A percentile compares a stretch with the other conserved stretches of the same genome.
Evolutionary conservation across 2,113 vertebrate genomes (phyloP).

Genomic region (Larimichthys crocea): DNA sequence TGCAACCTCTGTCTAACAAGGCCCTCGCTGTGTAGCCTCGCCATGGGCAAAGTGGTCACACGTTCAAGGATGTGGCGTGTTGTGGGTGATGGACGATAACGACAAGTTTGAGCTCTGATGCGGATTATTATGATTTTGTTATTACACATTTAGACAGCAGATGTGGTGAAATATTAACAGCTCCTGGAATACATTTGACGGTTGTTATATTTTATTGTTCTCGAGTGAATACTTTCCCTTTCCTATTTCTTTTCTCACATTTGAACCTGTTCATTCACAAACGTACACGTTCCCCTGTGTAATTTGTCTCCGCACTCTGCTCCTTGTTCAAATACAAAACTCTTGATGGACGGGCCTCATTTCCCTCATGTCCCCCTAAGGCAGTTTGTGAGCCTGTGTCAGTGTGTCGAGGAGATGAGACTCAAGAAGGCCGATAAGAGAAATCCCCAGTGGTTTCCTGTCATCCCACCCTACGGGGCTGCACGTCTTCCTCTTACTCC

Average conservation of each 20-base stretch:
- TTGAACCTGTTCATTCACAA: background rate
- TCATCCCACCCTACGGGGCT: background rate
- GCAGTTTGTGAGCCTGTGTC: background rate
- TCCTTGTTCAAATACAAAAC: background rate
- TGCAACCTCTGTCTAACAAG: background rate
- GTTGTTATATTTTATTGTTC: background rate
- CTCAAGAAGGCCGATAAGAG: background rate
- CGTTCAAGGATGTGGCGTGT: background rate
- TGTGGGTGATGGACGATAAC: background rate
- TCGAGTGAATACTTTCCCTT: background rate
- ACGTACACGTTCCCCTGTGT: background rate
- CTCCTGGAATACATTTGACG: background rate
- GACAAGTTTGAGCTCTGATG: background rate
- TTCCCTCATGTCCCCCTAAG: background rate
- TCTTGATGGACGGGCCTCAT: background rate
- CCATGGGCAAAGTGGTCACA: background rate
- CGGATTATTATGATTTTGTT: background rate
- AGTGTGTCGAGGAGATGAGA: background rate
- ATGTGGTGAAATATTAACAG: background rate
- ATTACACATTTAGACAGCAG: background rate
- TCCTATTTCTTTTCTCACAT: background rate
- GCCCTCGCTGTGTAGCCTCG: background rate
- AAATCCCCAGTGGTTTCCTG: slow-evolving; percentile 11
- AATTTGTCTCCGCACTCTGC: background rate
- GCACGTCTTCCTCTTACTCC: no score